phyloP scores from a whole-genome alignment of 1,140 invertebrate species.

The Saccostrea glomerata region DNA sequence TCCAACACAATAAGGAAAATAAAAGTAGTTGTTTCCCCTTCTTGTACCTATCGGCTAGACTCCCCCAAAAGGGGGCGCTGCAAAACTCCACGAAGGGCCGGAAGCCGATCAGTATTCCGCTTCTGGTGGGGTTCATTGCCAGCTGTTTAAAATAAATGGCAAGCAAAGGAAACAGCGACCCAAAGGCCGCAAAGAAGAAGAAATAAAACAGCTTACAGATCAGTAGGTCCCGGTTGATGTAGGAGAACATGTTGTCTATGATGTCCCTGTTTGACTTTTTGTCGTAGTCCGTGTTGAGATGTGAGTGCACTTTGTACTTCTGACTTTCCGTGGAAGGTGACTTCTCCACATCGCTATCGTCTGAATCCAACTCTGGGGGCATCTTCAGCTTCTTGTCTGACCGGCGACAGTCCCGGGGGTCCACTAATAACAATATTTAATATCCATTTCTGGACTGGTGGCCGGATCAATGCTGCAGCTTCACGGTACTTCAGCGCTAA shows the following conservation, averaged over 20 bases:
- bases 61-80: constrained; percentile 98
- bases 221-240: constrained; percentile 75
- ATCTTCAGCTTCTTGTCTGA: constrained; percentile 51
- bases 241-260: constrained; percentile 73
- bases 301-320: constrained; percentile 55
- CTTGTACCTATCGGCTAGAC: constrained; percentile 88
- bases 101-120: constrained; percentile 87
- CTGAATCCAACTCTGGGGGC: constrained; percentile 65
- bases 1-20: constrained; percentile 95
- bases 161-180: constrained; percentile 97
- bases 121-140: constrained; percentile 97
- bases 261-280: constrained; percentile 66
- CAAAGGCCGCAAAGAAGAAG: constrained; percentile 99
- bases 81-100: constrained; percentile 98
- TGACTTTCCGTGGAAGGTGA: constrained; percentile 50
- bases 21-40: constrained; percentile 88
- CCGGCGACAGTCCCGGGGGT: background rate
- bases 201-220: constrained; percentile 90
- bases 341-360: constrained; percentile 59
- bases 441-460: background rate
- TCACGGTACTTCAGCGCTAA: background rate
- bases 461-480: background rate
- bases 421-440: constrained; percentile 24
- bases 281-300: constrained; percentile 84
- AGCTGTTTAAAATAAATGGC: constrained; percentile 99